Evolutionary conservation across 1,140 invertebrate species (phyloP), one percentile per base, ranked within the genome.

Genomic region (Octopus sinensis): DNA sequence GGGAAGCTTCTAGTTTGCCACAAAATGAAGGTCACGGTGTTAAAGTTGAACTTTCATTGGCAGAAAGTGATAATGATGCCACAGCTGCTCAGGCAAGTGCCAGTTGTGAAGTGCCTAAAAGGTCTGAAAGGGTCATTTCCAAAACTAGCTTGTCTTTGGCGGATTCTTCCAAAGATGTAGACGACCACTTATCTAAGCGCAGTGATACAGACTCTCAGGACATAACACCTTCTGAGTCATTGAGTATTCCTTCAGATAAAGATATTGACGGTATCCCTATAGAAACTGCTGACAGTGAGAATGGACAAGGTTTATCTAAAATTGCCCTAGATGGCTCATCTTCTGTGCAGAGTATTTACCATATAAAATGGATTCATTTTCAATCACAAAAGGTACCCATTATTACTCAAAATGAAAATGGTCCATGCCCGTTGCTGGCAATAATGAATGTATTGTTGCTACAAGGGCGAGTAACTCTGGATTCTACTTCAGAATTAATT

Each of bases 401-500:
- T 80, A 90, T 93, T 10, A 93, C 92, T 12, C 93, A 93, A 86
- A 93, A 93, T 88, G 92, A 92, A 81, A 93, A 93, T 91, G 93
- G 93, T 43, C 93, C 93, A 0, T 93, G 93, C 89, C 93, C 93
- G 6, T 85, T 93, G 30, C 87, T 93, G 30, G 92, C 92, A 54
- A 92, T 93, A 54, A 91, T 93, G 78, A 93, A 93, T 89, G 91
- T 93, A 52, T 88, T 93, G 54, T 85, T 93, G 56, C 85, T 94
- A 52, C 88, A 90, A 83, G 89, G 88, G 84, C 91, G 86, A 86
- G 88, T 93, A 12, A 90, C 88, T 75, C 85, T 93, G 13, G 89
- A 92, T 13, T 82, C 90, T n/a, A 88, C 89, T 79, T 87, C 90
- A 7, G 91, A 92, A 82, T 88, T 92, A 77, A 89, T 93, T 30